phyloP scores from a whole-genome alignment of 2,888 invertebrate genomes.

The Caenorhabditis doughertyi region DNA sequence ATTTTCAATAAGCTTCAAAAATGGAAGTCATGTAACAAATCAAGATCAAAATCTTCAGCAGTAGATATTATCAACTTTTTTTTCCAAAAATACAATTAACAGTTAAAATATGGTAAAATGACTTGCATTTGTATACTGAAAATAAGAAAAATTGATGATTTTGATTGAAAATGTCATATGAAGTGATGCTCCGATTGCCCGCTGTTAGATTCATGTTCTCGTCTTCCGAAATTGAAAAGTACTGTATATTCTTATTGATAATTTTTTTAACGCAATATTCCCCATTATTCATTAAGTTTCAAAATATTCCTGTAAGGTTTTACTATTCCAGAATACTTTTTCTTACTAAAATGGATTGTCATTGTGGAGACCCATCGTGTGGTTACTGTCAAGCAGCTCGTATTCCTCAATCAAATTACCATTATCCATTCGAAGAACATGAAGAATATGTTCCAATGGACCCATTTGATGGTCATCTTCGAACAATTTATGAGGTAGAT shows the following conservation, averaged over 20 bases:
- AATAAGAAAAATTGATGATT: background rate
- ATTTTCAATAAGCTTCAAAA: too few relatives aligned
- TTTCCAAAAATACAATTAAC: too few relatives aligned
- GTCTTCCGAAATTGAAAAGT: background rate
- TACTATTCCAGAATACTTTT: background rate
- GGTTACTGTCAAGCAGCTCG: constrained; percentile 46
- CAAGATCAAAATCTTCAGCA: too few relatives aligned
- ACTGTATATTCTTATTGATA: too few relatives aligned
- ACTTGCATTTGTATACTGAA: background rate
- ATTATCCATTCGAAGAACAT: constrained; percentile 5
- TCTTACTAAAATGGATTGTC: constrained; percentile 35
- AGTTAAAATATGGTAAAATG: background rate
- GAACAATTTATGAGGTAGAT: constrained; percentile 15
- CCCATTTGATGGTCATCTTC: background rate
- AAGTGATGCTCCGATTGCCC: background rate
- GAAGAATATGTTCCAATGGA: constrained; percentile 14
- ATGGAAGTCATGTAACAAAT: too few relatives aligned
- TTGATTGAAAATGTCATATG: background rate
- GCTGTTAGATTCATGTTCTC: background rate
- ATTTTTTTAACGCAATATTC: too few relatives aligned
- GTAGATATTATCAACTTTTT: too few relatives aligned
- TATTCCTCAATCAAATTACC: background rate
- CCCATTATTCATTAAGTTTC: too few relatives aligned
- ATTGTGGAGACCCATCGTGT: constrained; percentile 48
- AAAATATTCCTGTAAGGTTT: too few relatives aligned